Base-by-base conservation (phyloP, 2,888 invertebrate species). In the Brenthis ino region DNA sequence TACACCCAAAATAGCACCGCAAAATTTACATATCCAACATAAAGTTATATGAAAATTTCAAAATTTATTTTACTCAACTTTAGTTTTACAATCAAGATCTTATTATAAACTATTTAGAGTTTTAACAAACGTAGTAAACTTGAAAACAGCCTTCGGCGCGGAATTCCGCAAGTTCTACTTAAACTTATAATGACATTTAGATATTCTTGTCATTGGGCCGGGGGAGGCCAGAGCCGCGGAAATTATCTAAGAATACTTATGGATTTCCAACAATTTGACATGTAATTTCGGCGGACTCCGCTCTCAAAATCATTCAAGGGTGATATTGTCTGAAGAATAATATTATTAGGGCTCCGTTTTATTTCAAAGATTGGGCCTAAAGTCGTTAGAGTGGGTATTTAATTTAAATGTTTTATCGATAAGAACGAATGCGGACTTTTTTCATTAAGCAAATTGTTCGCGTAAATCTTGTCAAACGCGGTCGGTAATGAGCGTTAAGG, bases 161-260 rank as follows among this genome's bases (percentile, higher is more conserved):
- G 81, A 85, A 85, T 85, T 82, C 82, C 80, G 80, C 77, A 78
- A 76, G 78, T 80, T 83, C 81, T 81, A 79, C 85, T 86, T 83
- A 83, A 91, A 91, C 88, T 91, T 90, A 89, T 91, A 91, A 91
- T 90, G 91, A 90, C 88, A 90, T 92, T 91, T 91, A 86, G 88
- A 90, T 89, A 89, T 89, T 88, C 86, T 85, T 88, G 89, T 89
- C 88, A 87, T 82, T 80, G 82, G 69, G 70, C 66, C 65, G 71
- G 69, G 64, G 65, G 69, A 64, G 71, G 65, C 69, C 69, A 68
- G 73, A 70, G 68, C 69, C 73, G 76, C 74, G 76, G 74, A 80
- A 82, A 80, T 80, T 82, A 80, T 81, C 78, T 77, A 77, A 76
- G 83, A 89, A 89, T 88, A 89, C 89, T 90, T 88, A 86, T 86